phyloP scores from a whole-genome alignment of 2,888 invertebrate species.

The Sphecodes monilicornis region DNA sequence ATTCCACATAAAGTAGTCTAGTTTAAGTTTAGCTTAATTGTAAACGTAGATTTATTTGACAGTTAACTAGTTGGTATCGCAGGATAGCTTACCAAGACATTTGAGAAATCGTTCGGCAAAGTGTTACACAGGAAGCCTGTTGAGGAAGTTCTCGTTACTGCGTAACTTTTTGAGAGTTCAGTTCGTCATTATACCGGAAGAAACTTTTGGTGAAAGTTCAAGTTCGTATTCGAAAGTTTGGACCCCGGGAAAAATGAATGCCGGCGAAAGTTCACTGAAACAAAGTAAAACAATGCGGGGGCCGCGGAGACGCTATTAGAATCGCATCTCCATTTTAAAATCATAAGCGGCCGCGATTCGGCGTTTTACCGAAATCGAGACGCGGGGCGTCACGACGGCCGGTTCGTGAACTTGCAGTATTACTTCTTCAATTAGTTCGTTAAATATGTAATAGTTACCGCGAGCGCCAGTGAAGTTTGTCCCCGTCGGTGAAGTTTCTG shows the following conservation, averaged over 20 bases:
- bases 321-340: conserved; percentile 51
- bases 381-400: not conserved
- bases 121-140: conserved; percentile 69
- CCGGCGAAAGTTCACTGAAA: conserved; percentile 64
- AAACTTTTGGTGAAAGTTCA: conserved; percentile 69
- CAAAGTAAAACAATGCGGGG: conserved; percentile 53
- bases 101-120: conserved; percentile 64
- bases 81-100: conserved; percentile 33
- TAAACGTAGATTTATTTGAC: not conserved
- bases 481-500: conserved; percentile 33
- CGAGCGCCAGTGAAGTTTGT: conserved; percentile 36
- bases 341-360: conserved; percentile 32
- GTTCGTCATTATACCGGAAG: conserved; percentile 71
- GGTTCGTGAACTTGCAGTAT: conserved; percentile 36
- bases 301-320: conserved; percentile 32
- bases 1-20: not conserved
- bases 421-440: conserved; percentile 54
- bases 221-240: conserved; percentile 71
- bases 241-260: conserved; percentile 67
- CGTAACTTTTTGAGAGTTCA: conserved; percentile 73
- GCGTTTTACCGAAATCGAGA: conserved; percentile 12
- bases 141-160: conserved; percentile 71
- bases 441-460: conserved; percentile 51
- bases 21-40: not conserved
- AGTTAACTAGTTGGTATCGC: conserved; percentile 3